These are phyloP conservation scores for Cossypha caffra DNA, from an alignment of 2,797 vertebrate genomes.

Conservation along the genomic window DNA sequence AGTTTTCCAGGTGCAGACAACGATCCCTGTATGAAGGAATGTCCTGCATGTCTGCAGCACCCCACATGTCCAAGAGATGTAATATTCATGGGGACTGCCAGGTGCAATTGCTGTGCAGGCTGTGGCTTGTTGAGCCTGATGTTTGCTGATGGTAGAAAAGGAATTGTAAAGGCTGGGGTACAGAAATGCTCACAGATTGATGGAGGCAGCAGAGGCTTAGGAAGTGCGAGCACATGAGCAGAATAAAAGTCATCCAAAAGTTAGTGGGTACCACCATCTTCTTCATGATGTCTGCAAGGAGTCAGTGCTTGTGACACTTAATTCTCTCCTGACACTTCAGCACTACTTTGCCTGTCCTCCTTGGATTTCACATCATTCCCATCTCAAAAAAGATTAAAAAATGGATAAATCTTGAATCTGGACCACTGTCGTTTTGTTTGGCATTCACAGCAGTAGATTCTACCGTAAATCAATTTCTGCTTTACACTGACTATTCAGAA, in stretches of 20 bases:
- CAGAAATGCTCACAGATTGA: fast-evolving
- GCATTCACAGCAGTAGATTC: background rate
- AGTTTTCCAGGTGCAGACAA: fast-evolving
- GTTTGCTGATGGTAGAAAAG: background rate
- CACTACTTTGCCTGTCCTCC: background rate
- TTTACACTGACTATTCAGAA: background rate
- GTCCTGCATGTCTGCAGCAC: background rate
- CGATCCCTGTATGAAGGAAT: background rate
- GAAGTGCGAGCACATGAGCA: background rate
- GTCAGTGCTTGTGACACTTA: background rate
- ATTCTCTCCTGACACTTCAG: background rate
- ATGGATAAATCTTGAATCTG: background rate
- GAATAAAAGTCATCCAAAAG: background rate
- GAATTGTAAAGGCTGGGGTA: background rate
- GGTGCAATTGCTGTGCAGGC: background rate
- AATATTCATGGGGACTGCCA: background rate
- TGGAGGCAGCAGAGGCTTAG: background rate
- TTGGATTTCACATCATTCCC: background rate
- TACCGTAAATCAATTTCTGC: background rate
- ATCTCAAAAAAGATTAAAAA: background rate
- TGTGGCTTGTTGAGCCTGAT: background rate
- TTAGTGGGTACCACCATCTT: background rate
- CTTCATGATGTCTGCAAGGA: background rate
- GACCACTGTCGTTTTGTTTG: background rate
- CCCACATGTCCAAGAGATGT: background rate